Evolutionary conservation across 2,113 vertebrate species (phyloP).

Genomic region (Halichoeres trimaculatus): DNA sequence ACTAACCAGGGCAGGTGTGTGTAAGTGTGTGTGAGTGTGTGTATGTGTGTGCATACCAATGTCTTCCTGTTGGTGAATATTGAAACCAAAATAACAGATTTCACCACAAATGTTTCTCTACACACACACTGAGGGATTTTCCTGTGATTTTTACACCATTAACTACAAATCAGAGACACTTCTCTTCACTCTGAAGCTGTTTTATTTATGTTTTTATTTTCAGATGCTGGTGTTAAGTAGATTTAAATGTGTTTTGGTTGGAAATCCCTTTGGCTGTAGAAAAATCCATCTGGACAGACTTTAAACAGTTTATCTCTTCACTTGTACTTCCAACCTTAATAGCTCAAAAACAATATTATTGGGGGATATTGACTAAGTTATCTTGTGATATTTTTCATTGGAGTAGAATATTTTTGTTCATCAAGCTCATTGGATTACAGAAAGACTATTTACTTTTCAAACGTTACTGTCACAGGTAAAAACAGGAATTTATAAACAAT

Average conservation of each 20-base stretch:
- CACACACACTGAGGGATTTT: conserved; percentile 19
- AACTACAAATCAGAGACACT: conserved; percentile 27
- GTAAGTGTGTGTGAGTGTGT: conserved; percentile 25
- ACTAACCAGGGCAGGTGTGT: conserved; percentile 69
- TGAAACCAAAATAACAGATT: conserved; percentile 19
- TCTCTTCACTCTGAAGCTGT: not conserved
- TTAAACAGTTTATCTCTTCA: too few species aligned
- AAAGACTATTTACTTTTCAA: too few species aligned
- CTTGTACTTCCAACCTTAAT: too few species aligned
- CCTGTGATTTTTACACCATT: conserved; percentile 6
- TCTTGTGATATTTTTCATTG: too few species aligned
- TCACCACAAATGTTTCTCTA: conserved; percentile 17
- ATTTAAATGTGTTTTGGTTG: conserved; percentile 1
- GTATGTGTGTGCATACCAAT: conserved; percentile 13
- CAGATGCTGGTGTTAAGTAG: not conserved
- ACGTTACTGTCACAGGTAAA: too few species aligned
- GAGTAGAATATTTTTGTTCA: too few species aligned
- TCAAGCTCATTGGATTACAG: too few species aligned
- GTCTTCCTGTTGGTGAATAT: conserved; percentile 4
- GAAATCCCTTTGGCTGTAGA: not conserved
- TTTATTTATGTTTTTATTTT: too few species aligned
- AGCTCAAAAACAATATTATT: too few species aligned
- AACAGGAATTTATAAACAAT: too few species aligned
- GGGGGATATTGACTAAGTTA: too few species aligned
- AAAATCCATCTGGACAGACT: not conserved